Evolutionary conservation across 30 jellyfish, hydroid and myxozoan species (phyloP).

Genomic region (Hydra vulgaris): DNA sequence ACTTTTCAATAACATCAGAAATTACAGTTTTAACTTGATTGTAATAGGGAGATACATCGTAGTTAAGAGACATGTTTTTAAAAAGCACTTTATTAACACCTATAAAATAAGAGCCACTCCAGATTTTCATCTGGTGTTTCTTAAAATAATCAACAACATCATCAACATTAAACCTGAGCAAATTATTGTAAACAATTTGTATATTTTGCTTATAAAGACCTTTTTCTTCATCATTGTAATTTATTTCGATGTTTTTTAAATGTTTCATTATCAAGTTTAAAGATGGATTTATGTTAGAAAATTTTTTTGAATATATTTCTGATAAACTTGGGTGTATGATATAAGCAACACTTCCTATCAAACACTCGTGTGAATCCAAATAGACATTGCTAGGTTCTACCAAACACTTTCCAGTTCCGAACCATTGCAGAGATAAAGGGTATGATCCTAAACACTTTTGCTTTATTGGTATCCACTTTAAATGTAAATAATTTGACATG

Average conservation of each 20-base stretch:
- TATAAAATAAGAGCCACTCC: conserved; percentile 13
- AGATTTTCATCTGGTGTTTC: neutral
- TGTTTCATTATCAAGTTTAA: neutral
- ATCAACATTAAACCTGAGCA: neutral
- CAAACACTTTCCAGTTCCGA: neutral
- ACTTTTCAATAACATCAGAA: neutral
- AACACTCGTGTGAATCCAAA: neutral
- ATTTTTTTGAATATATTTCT: neutral
- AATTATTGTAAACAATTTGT: neutral
- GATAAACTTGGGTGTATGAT: neutral
- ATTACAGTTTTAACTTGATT: neutral
- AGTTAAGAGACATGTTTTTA: neutral
- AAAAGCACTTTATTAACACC: neutral
- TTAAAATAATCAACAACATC: neutral
- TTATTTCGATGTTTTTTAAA: neutral
- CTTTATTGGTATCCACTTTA: neutral
- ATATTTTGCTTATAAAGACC: conserved; percentile 1
- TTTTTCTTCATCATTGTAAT: conserved; percentile 12
- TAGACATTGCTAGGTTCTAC: neutral
- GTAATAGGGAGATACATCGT: conserved; percentile 14
- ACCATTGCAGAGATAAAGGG: neutral
- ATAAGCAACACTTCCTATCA: neutral
- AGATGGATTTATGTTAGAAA: neutral
- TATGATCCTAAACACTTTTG: neutral
- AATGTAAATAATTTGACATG: too few species aligned